Base-by-base conservation (phyloP, 2,113 vertebrate species). In the Caranx ignobilis region DNA sequence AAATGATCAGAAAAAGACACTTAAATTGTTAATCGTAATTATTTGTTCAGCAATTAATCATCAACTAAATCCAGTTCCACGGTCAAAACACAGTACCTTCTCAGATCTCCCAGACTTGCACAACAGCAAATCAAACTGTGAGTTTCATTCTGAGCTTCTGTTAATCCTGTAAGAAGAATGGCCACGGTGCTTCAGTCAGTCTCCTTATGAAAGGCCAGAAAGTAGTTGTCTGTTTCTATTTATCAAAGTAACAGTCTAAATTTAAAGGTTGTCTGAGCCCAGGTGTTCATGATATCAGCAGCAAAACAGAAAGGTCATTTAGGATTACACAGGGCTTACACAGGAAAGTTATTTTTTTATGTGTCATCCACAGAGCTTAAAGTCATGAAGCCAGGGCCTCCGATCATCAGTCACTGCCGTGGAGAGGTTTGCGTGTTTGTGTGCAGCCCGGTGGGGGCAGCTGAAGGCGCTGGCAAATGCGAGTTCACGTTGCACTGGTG, bases 201-300 rank as follows among this genome's bases (percentile, higher is more conserved):
- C 31, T 34, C 15, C 12, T 31, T 54, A 67, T 26, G 34, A 47
- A 69, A 26, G 56, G 15, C 65, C 43, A 60, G 64, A 50, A 66
- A 31, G 11, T 50, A 21, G 16, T 19, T 19, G 19, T 35, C 70
- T 21, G 31, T 21, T 48, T 2, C 5, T 15, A 48, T 7, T 37
- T 57, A 32, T n/a, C 18, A 37, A 31, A 13, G 55, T 43, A 39
- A 21, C 11, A 50, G 55, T 48, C 15, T 68, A 50, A 11, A 81
- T 75, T 59, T 72, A 37, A 82, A 72, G 61, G 61, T 76, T 76
- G 16, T 35, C 48, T 68, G 37, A 65, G 59, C 34, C 32, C 77
- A 69, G 43, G 81, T 83, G 52, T 66, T 50, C 21, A 67, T 8
- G 11, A 21, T 16, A 57, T 37, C 34, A 68, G 11, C 45, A 48